Conservation (phyloP, 2,113 vertebrate genomes). For the Rhinogobius similis region DNA sequence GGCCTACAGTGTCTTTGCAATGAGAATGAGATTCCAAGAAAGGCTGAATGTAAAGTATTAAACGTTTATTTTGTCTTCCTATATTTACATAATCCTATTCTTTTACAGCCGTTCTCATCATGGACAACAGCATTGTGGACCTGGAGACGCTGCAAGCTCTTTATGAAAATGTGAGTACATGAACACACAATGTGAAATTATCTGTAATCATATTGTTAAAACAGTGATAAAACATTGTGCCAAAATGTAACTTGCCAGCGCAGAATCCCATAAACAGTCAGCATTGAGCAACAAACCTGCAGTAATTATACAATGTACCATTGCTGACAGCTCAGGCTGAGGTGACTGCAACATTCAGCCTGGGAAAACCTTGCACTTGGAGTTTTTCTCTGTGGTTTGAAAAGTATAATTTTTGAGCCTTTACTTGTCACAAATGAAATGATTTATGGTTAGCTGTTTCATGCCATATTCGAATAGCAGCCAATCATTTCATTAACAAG, state of each 20-base stretch:
- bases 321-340: constrained; percentile 45
- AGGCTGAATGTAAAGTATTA: neutral
- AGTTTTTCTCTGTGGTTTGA: constrained; percentile 44
- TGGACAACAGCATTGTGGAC: constrained; percentile 95
- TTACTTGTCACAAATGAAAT: constrained; percentile 57
- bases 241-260: constrained; percentile 31
- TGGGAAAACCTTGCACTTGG: constrained; percentile 41
- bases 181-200: constrained; percentile 14
- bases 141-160: constrained; percentile 96
- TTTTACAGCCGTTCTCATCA: constrained; percentile 89
- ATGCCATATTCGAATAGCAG: constrained; percentile 54
- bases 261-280: constrained; percentile 44
- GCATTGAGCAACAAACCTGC: constrained; percentile 48
- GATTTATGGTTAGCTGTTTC: constrained; percentile 60
- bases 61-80: neutral
- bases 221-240: constrained; percentile 23
- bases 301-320: constrained; percentile 50
- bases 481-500: constrained; percentile 60
- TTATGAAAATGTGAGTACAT: constrained; percentile 94
- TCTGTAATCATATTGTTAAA: constrained; percentile 25
- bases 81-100: constrained; percentile 45
- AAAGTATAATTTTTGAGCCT: constrained; percentile 54
- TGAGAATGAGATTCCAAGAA: neutral
- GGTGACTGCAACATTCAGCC: constrained; percentile 33
- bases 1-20: neutral